Evolutionary conservation across 2,888 invertebrate species (phyloP).

Genomic region (Subacronicta megacephala): DNA sequence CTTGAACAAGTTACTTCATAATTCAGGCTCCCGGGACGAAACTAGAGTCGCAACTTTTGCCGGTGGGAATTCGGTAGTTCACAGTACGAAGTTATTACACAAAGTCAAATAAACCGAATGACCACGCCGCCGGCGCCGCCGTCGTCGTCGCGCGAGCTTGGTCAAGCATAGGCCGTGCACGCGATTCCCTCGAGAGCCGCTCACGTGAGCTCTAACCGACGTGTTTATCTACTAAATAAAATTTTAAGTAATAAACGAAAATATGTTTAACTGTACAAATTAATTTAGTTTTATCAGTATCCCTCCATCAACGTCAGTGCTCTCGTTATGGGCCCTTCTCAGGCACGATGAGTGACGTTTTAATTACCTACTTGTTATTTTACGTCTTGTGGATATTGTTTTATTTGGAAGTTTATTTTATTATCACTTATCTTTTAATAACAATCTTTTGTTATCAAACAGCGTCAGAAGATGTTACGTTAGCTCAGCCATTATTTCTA

Average conservation of each 20-base stretch:
- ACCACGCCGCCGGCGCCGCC: conserved; percentile 18
- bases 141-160: conserved; percentile 7
- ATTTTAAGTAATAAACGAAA: conserved; percentile 48
- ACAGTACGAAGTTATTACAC: conserved; percentile 54
- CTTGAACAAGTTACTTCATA: conserved; percentile 79
- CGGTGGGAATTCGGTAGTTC: conserved; percentile 69
- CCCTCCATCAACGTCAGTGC: conserved; percentile 65
- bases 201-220: conserved; percentile 14
- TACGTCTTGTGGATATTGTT: conserved; percentile 59
- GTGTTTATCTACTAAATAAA: conserved; percentile 37
- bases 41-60: conserved; percentile 66
- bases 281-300: conserved; percentile 67
- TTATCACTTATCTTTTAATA: conserved; percentile 41
- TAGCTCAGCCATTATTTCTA: neutral
- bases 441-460: conserved; percentile 29
- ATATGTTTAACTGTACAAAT: conserved; percentile 59
- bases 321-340: conserved; percentile 58
- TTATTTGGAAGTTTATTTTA: conserved; percentile 57
- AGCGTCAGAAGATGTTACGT: conserved; percentile 14
- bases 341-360: conserved; percentile 67
- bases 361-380: conserved; percentile 67
- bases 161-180: conserved; percentile 56
- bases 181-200: conserved; percentile 63
- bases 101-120: conserved; percentile 51
- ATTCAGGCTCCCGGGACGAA: conserved; percentile 72